phyloP scores from a whole-genome alignment of 2,888 invertebrate species.

The Sinohyriopsis cumingii region DNA sequence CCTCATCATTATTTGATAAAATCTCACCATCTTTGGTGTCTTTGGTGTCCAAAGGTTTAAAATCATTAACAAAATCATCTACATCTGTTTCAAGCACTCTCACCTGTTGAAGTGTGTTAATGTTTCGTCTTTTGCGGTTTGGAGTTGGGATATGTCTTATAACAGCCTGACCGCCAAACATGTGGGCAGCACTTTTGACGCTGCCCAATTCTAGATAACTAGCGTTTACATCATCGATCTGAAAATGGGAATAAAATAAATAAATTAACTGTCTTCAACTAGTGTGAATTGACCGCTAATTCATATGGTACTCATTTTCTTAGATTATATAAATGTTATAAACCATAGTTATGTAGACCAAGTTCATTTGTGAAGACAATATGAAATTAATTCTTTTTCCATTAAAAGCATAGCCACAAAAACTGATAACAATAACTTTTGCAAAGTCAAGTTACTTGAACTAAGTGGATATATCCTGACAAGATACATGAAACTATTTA shows the following conservation, averaged over 20 bases:
- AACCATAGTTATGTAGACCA: no score
- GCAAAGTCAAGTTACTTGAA: no score
- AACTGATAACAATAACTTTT: no score
- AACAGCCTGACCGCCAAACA: constrained; percentile 49
- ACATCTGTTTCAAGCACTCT: constrained; percentile 12
- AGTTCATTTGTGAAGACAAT: no score
- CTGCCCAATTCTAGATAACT: constrained; percentile 36
- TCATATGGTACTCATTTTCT: no score
- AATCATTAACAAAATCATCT: constrained; percentile 27
- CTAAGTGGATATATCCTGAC: no score
- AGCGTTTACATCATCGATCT: constrained; percentile 24
- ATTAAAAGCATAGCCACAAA: no score
- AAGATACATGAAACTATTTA: no score
- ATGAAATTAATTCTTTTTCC: no score
- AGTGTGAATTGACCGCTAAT: no score
- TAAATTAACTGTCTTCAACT: no score
- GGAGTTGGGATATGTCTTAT: constrained; percentile 48
- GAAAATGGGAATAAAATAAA: constrained; percentile 6
- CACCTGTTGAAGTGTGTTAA: background rate
- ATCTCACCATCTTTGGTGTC: constrained; percentile 6
- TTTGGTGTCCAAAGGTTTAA: constrained; percentile 7
- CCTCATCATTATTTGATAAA: constrained; percentile 6
- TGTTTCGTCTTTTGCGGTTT: constrained; percentile 17
- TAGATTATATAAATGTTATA: no score
- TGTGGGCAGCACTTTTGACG: constrained; percentile 39